Conservation (phyloP, 1,140 invertebrate genomes). For the Arion vulgaris region DNA sequence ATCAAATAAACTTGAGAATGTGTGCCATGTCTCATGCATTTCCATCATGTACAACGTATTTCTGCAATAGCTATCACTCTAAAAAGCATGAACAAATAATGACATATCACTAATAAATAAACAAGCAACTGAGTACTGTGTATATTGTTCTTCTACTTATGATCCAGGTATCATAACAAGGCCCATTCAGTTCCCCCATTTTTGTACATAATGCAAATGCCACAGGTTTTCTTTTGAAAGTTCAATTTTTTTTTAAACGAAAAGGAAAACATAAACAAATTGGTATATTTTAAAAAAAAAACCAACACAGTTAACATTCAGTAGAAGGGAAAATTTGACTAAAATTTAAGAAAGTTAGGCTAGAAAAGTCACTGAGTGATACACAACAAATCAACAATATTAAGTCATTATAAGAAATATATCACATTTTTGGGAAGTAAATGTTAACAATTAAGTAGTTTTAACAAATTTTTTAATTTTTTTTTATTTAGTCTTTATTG, state of each 20-base stretch:
- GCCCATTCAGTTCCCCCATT: not conserved
- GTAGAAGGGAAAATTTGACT: not conserved
- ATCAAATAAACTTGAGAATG: not conserved
- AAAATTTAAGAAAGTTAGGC: not conserved
- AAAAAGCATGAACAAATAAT: not conserved
- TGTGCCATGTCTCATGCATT: conserved; percentile 30
- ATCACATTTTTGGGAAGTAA: too few species aligned
- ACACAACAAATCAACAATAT: not conserved
- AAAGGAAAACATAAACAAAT: conserved; percentile 5
- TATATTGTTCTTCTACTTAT: conserved; percentile 37
- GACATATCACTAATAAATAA: not conserved
- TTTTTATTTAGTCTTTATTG: too few species aligned
- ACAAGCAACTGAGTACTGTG: conserved; percentile 3
- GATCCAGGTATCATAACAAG: conserved; percentile 25
- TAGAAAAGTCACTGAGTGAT: not conserved
- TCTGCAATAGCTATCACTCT: not conserved
- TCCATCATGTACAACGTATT: conserved; percentile 41
- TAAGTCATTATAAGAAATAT: not conserved
- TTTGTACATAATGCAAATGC: conserved; percentile 50
- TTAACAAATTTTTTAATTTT: too few species aligned
- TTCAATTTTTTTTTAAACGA: not conserved
- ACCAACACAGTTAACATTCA: too few species aligned
- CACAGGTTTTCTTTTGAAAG: conserved; percentile 31
- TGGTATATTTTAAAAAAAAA: not conserved
- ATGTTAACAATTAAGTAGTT: too few species aligned